These are phyloP conservation scores for Cyclargus thomasi DNA, from an alignment of 1,140 invertebrate genomes.

Conservation along the genomic window DNA sequence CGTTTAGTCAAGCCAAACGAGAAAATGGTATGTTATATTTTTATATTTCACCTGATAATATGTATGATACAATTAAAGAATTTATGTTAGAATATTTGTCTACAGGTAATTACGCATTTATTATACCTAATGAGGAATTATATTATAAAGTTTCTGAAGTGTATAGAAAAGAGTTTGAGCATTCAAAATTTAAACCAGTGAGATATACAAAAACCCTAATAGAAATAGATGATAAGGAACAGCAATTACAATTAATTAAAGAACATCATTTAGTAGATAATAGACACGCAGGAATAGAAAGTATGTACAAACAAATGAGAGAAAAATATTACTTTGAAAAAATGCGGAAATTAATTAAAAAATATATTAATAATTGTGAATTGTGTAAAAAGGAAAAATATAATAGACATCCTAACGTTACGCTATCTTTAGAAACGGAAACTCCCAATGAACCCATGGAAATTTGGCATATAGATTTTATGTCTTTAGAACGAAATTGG, in stretches of 20 bases:
- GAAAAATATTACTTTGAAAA: conserved; percentile 12
- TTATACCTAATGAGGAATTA: too few species aligned
- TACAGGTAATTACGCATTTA: too few species aligned
- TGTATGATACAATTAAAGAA: too few species aligned
- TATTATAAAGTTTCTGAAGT: too few species aligned
- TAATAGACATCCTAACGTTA: conserved; percentile 13
- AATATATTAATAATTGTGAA: conserved; percentile 8
- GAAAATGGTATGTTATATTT: too few species aligned
- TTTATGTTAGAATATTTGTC: too few species aligned
- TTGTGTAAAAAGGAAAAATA: conserved; percentile 15
- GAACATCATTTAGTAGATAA: conserved; percentile 12
- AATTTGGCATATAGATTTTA: conserved; percentile 15
- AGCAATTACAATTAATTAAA: not conserved
- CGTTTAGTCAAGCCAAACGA: too few species aligned
- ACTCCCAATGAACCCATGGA: conserved; percentile 12
- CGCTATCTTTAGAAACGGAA: conserved; percentile 4
- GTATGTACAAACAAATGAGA: conserved; percentile 12
- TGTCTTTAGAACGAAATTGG: conserved; percentile 16
- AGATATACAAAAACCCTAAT: too few species aligned
- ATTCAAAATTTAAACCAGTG: too few species aligned
- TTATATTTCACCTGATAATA: too few species aligned
- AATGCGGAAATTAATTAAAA: not conserved
- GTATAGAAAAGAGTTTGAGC: too few species aligned
- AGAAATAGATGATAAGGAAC: too few species aligned
- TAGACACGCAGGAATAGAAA: conserved; percentile 12